Conservation (phyloP, 2,113 vertebrate species). For the Serranochromis macrocephalus region DNA sequence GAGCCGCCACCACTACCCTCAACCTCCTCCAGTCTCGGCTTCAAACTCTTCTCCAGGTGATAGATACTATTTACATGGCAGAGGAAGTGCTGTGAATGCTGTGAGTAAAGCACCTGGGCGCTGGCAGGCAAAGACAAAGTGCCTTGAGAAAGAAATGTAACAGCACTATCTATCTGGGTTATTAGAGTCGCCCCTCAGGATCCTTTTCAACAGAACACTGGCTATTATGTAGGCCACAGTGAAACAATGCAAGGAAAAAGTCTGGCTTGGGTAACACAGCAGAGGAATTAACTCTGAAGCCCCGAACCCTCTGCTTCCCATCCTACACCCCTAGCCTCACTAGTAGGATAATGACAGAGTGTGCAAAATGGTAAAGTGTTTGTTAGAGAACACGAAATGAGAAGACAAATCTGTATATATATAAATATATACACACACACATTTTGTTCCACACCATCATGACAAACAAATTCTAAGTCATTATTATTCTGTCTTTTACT, state of each 20-base stretch:
- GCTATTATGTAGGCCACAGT: slow-evolving; percentile 76
- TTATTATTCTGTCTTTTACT: background rate
- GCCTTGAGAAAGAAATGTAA: slow-evolving; percentile 74
- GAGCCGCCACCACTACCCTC: background rate
- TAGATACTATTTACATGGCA: slow-evolving; percentile 77
- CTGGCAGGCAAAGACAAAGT: slow-evolving; percentile 75
- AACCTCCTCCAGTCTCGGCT: background rate
- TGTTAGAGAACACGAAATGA: background rate
- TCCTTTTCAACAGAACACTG: slow-evolving; percentile 65
- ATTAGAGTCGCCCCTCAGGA: slow-evolving; percentile 74
- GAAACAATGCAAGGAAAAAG: slow-evolving; percentile 57
- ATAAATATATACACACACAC: background rate
- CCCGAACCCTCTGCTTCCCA: background rate
- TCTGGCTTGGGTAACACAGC: slow-evolving; percentile 13
- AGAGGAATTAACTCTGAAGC: slow-evolving; percentile 54
- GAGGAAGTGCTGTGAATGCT: slow-evolving; percentile 69
- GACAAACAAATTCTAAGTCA: background rate
- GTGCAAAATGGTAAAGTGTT: slow-evolving; percentile 3
- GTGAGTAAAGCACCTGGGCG: slow-evolving; percentile 71
- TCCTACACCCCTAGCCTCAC: background rate
- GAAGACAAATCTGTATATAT: slow-evolving; percentile 20
- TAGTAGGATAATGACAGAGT: slow-evolving; percentile 43
- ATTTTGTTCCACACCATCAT: background rate
- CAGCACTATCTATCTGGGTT: slow-evolving; percentile 80
- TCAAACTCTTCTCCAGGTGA: slow-evolving; percentile 59